Evolutionary conservation across 2,888 invertebrate genomes (phyloP), one percentile per base, ranked within the genome.

Genomic region (Salpingus planirostris): DNA sequence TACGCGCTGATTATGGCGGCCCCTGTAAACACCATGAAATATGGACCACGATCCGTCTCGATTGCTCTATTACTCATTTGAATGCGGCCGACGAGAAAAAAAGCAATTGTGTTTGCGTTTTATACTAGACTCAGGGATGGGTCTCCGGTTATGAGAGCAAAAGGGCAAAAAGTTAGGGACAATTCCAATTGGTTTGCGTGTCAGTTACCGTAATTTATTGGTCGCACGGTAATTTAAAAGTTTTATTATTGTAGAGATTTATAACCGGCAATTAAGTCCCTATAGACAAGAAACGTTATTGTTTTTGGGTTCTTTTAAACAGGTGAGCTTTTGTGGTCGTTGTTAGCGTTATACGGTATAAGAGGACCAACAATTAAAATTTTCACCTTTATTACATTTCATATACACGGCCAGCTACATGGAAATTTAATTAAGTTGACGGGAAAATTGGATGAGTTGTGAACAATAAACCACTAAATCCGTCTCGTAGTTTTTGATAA

Each of bases 221-320:
- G 27, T 27, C 24, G 28, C 32, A 27, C 22, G 21, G 32, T 14
- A 32, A 32, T 35, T 35, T 34, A 27, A 25, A 29, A 29, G 29
- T 33, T 37, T 38, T 38, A 33, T 33, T 33, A 33, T 38, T 33
- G 30, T 3, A 22, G 24, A 34, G 38, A 38, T 38, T 34, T 38
- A 38, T 28, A 27, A 34, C 38, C 21, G 27, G 24, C 34, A 38
- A 38, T 34, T 38, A 38, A 33, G 30, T 15, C 12, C 23, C 30
- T 33, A n/a, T n/a, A 30, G 33, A 33, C 33, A 30, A 38, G 33
- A 30, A 38, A 30, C 30, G 30, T 38, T 33, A 30, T 38, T 33
- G 33, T 38, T 33, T 38, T 33, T 24, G 8, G 33, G 27, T 37
- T n/a, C n/a, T n/a, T 33, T 37, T 27, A 30, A 35, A n/a, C n/a